Evolutionary conservation across 2,113 vertebrate species (phyloP), one percentile per base, ranked within the genome.

Genomic region (Heterotis niloticus): DNA sequence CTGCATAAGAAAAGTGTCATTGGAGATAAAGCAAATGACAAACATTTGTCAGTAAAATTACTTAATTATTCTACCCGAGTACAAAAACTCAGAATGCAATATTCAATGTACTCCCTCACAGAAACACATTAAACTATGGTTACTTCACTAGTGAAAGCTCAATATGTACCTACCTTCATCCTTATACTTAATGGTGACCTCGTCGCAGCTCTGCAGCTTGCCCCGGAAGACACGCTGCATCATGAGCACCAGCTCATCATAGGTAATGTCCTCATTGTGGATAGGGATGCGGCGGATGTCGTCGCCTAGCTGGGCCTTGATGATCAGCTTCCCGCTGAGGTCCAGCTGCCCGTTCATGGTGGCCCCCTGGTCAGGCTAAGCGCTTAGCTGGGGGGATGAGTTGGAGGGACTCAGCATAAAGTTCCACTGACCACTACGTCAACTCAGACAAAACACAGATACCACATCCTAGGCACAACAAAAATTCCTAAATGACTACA

Each of bases 211-310:
- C 84, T 97, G 94, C 87, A 99, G 95, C 88, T 99, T 97, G 70
- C 98, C 98, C 82, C 98, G 92, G 86, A 99, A 99, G 82, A 99
- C 97, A 67, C 98, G 93, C 23, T 99, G 97, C 98, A 99, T 99
- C 98, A 99, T 99, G 83, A 99, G 91, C 86, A 99, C 95, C 86
- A 99, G 91, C 81, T 99, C 98, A 85, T 99, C 98, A 4, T 99
- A 99, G 64, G 98, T 99, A 81, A 99, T 99, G 87, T 99, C 97
- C 91, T 99, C 97, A 87, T 99, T 99, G 83, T 99, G 98, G 88
- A 99, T 99, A 70, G 98, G 98, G 88, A 99, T 99, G 84, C 97
- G 95, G 72, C 97, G 92, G 86, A 99, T 99, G 88, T 99, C 97
- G 18, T 99, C 96, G 1, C 97, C 97, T 86, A 99, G 86, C 87